Percentiles rank a stretch among this genome's conserved stretches.
These are phyloP conservation scores for Theocolax elegans DNA, from an alignment of 1,140 invertebrate species.

Conservation along the genomic window DNA sequence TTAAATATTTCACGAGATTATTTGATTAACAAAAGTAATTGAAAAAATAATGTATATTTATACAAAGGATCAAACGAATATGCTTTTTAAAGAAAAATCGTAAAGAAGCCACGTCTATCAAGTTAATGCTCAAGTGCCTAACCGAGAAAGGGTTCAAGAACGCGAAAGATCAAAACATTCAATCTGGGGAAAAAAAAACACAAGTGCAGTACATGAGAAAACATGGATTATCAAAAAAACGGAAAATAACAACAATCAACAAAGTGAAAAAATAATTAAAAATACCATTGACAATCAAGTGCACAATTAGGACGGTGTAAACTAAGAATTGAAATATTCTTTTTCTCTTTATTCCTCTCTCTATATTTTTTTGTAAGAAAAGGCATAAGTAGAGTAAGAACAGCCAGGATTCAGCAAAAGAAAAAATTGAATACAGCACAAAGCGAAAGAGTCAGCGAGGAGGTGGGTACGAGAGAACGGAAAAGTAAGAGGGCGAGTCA, in stretches of 20 bases:
- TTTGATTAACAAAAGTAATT: too few relatives aligned
- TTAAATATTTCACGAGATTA: too few relatives aligned
- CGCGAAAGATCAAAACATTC: not conserved
- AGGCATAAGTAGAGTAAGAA: not conserved
- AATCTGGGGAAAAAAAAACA: not conserved
- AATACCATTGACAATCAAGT: constrained; percentile 8
- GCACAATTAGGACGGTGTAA: not conserved
- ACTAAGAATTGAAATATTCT: too few relatives aligned
- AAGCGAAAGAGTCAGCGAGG: not conserved
- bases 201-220: not conserved
- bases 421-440: not conserved
- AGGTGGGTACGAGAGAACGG: not conserved
- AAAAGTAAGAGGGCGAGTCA: not conserved
- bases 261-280: not conserved
- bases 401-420: not conserved
- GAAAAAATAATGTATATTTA: too few relatives aligned
- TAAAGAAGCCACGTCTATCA: too few relatives aligned
- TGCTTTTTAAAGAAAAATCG: not conserved
- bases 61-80: too few relatives aligned
- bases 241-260: not conserved
- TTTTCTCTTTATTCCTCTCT: too few relatives aligned
- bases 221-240: not conserved
- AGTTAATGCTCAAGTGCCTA: too few relatives aligned
- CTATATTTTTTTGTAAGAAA: not conserved
- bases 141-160: not conserved